Base-by-base conservation (phyloP, 2,113 vertebrate species). In the Bubo blakistoni region DNA sequence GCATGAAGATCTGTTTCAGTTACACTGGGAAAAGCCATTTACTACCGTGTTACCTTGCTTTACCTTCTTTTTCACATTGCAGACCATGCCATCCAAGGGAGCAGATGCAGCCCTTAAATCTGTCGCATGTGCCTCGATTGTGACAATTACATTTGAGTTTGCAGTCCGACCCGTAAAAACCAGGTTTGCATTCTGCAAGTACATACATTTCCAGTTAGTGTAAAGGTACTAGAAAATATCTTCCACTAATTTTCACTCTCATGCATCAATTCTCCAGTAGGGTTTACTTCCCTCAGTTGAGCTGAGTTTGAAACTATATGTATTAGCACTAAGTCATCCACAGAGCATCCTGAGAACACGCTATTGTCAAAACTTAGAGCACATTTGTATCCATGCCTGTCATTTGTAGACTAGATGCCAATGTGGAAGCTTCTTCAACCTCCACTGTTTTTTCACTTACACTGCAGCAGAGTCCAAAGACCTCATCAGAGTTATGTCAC, bases 21-120 rank as follows among this genome's bases (percentile, higher is more conserved):
- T 21, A 20, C 34, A 74, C 63, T 70, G 72, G 83, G 61, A 52
- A 51, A 57, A 70, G 54, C 38, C 65, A 93, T 95, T 95, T 90
- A 92, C 88, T 94, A 98, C 97, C 92, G 51, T 96, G 97, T 98
- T 98, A 98, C 97, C 97, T 98, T 97, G 97, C 96, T 98, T 98
- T 99, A 99, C 99, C 98, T 99, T 98, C 97, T 97, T 96, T 98
- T 97, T 99, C 98, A 97, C 99, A 99, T 62, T 97, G 98, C 26
- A 97, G 94, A 62, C 98, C 98, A 34, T 98, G 98, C 95, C 98
- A 97, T 71, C 98, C 98, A 0, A 88, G 77, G 42, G 98, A 94
- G 88, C 99, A 99, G 94, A 99, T 82, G 67, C 99, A 99, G 44
- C 99, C 99, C 57, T 98, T 98, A 97, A 99, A 99, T 40, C 98